These are phyloP conservation scores for Pygoscelis antarcticus DNA, from an alignment of 2,113 vertebrate species.

Conservation along the genomic window DNA sequence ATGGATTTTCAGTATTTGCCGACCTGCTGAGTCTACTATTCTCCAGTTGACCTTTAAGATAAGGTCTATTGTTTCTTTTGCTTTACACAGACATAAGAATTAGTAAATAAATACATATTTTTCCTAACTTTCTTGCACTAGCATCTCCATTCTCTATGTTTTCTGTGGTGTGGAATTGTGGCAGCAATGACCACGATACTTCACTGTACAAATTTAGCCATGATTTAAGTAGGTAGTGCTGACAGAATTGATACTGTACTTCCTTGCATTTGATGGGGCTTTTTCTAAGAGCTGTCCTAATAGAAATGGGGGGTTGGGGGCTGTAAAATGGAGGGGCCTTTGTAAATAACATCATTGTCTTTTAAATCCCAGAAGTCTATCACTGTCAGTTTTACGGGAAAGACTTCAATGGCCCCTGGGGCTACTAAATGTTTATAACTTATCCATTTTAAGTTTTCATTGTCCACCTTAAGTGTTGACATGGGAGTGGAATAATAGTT, in stretches of 20 bases:
- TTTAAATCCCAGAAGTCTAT: background rate
- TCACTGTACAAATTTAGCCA: background rate
- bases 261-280: background rate
- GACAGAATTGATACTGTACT: background rate
- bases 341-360: background rate
- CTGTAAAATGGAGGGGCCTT: background rate
- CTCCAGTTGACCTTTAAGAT: background rate
- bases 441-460: background rate
- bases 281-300: background rate
- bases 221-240: background rate
- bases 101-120: background rate
- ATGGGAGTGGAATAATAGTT: background rate
- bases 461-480: background rate
- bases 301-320: fast-evolving
- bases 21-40: background rate
- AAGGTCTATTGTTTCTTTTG: background rate
- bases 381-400: background rate
- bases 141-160: background rate
- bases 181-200: background rate
- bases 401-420: fast-evolving
- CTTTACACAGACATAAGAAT: background rate
- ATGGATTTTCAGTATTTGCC: background rate
- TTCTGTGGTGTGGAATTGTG: background rate
- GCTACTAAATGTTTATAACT: background rate
- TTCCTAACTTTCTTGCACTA: background rate